These are phyloP conservation scores for Xyrichtys novacula DNA, from an alignment of 2,797 vertebrate species.

Conservation along the genomic window DNA sequence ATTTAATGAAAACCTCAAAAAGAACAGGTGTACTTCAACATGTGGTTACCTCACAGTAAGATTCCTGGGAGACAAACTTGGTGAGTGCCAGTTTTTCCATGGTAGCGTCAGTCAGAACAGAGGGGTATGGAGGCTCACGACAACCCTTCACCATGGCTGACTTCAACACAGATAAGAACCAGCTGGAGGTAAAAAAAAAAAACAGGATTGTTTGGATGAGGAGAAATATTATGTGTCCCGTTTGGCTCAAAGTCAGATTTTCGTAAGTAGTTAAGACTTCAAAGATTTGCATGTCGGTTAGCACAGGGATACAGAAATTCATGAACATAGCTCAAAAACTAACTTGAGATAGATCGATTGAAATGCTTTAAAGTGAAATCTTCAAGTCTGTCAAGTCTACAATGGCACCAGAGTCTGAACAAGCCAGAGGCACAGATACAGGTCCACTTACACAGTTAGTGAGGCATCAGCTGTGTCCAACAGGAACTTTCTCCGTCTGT, in stretches of 20 bases:
- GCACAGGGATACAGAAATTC: neutral
- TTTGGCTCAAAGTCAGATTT: neutral
- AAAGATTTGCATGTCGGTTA: neutral
- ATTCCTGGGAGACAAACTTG: conserved; percentile 96
- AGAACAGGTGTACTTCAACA: neutral
- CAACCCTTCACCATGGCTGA: conserved; percentile 96
- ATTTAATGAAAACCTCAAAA: too few species aligned
- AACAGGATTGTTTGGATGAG: neutral
- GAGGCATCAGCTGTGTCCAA: conserved; percentile 92
- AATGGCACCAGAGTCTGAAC: neutral
- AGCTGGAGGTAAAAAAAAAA: conserved; percentile 80
- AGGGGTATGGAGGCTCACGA: conserved; percentile 93
- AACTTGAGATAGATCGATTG: neutral
- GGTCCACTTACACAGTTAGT: conserved; percentile 89
- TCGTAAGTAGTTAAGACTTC: neutral
- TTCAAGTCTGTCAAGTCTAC: neutral
- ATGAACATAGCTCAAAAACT: neutral
- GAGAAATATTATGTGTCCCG: neutral
- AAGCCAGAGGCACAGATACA: neutral
- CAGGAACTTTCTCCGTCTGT: conserved; percentile 95
- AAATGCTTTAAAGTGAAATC: neutral
- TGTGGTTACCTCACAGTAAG: conserved; percentile 89
- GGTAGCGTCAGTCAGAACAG: conserved; percentile 94
- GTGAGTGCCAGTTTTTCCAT: conserved; percentile 97
- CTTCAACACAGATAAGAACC: conserved; percentile 91